These are phyloP conservation scores for Archocentrus centrarchus DNA, from an alignment of 2,113 vertebrate genomes.

Conservation along the genomic window DNA sequence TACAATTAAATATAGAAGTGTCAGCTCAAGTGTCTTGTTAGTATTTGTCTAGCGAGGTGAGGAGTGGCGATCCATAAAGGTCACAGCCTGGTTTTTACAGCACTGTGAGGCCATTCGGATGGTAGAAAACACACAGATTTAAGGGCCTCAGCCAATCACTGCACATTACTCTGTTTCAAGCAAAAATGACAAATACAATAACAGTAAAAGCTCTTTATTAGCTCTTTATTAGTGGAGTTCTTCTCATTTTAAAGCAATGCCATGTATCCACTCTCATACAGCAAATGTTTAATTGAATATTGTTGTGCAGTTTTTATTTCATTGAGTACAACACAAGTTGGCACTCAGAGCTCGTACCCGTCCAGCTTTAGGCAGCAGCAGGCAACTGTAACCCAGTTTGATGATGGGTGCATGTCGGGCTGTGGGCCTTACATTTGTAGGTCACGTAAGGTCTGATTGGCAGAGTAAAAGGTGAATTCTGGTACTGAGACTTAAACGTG, in stretches of 20 bases:
- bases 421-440: constrained; percentile 4
- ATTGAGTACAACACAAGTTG: not conserved
- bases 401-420: not conserved
- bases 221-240: not conserved
- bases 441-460: not conserved
- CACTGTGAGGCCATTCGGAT: not conserved
- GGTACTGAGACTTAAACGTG: not conserved
- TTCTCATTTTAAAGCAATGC: not conserved
- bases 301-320: not conserved
- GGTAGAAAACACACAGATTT: not conserved
- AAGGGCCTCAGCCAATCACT: not conserved
- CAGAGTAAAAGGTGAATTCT: not conserved
- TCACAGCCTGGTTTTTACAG: not conserved
- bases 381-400: not conserved
- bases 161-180: not conserved
- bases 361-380: not conserved
- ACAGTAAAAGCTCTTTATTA: not conserved
- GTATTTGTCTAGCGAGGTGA: constrained; percentile 20
- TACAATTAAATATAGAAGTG: constrained; percentile 4
- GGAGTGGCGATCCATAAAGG: not conserved
- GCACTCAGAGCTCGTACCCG: not conserved
- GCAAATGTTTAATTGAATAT: not conserved
- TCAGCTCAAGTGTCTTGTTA: not conserved
- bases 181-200: not conserved
- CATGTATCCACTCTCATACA: not conserved